Conservation (phyloP, 2,888 invertebrate genomes). For the Coecobrya sp. region DNA sequence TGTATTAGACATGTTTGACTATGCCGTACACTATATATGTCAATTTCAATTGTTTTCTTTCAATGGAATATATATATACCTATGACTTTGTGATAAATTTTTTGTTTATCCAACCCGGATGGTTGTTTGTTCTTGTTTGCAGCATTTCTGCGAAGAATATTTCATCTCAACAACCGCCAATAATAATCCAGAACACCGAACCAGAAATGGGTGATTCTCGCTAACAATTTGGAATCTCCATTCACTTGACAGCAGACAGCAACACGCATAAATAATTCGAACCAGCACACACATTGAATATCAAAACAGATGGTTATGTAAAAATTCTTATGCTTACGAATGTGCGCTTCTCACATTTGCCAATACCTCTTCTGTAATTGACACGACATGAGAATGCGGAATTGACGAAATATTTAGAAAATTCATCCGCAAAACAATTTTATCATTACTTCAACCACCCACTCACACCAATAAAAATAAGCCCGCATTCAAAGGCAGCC, state of each 20-base stretch:
- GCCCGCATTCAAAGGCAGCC: too few species aligned
- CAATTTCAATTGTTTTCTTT: not conserved
- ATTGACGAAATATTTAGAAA: not conserved
- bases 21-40: not conserved
- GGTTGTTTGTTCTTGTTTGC: not conserved
- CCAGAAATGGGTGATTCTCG: not conserved
- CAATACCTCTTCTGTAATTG: slow-evolving; percentile 20
- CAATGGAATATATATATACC: not conserved
- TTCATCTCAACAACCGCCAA: not conserved
- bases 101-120: not conserved
- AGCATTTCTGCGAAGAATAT: not conserved
- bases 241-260: slow-evolving; percentile 29
- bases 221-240: not conserved
- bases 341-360: not conserved
- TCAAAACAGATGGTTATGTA: slow-evolving; percentile 3
- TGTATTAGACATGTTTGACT: not conserved
- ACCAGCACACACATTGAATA: not conserved
- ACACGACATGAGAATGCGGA: slow-evolving; percentile 3
- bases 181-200: not conserved
- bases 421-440: not conserved
- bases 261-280: slow-evolving; percentile 41
- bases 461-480: not conserved
- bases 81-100: not conserved
- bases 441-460: not conserved
- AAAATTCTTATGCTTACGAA: not conserved